Evolutionary conservation across 2,113 vertebrate genomes (phyloP).

Genomic region (Grus americana): DNA sequence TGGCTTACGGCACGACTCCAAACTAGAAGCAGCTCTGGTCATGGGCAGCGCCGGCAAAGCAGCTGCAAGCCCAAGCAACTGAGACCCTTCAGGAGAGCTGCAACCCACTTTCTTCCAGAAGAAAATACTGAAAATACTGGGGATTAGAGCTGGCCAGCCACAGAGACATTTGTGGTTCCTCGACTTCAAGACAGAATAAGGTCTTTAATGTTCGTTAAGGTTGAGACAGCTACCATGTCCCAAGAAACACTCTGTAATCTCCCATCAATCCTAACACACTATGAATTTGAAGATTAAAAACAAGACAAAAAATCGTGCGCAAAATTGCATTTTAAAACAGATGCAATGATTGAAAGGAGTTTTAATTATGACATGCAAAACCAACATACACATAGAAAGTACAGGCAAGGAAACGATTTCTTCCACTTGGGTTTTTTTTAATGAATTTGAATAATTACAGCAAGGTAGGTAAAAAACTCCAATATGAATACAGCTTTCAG

Average conservation of each 20-base stretch:
- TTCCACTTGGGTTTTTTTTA: not conserved
- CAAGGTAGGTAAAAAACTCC: not conserved
- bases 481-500: not conserved
- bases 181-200: not conserved
- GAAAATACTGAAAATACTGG: not conserved
- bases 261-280: not conserved
- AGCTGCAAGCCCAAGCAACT: slow-evolving; percentile 19
- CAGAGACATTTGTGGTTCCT: not conserved
- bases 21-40: not conserved
- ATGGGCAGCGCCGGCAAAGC: not conserved
- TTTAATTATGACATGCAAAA: not conserved
- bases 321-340: not conserved
- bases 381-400: not conserved
- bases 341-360: not conserved
- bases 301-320: accelerated
- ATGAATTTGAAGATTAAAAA: not conserved
- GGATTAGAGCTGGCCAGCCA: not conserved
- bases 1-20: not conserved
- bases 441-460: not conserved
- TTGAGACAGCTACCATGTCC: not conserved
- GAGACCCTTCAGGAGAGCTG: not conserved
- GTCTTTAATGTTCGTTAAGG: not conserved
- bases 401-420: not conserved
- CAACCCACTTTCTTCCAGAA: not conserved
- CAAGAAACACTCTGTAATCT: not conserved